Evolutionary conservation across 2,113 vertebrate genomes (phyloP).

Genomic region (Crotophaga sulcirostris): DNA sequence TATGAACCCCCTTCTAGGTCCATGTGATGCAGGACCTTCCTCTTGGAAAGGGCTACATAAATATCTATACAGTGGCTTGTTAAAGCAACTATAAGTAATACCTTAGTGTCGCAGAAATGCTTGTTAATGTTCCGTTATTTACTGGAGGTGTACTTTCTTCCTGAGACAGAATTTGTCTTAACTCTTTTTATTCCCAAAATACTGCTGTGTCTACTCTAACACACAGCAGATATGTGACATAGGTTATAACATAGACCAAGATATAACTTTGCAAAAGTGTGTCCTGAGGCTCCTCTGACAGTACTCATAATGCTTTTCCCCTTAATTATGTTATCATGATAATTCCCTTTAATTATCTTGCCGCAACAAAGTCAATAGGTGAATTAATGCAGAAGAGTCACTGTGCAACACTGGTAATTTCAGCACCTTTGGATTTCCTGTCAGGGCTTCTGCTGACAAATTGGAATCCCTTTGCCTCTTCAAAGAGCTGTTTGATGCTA

Average conservation of each 20-base stretch:
- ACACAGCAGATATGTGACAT: accelerated
- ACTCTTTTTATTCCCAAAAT: neutral
- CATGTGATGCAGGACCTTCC: neutral
- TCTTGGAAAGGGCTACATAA: neutral
- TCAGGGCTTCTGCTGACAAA: neutral
- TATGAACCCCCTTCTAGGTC: accelerated
- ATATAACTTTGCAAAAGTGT: neutral
- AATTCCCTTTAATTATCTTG: constrained; percentile 42
- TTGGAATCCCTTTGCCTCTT: neutral
- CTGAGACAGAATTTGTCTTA: neutral
- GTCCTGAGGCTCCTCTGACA: neutral
- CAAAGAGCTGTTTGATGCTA: neutral
- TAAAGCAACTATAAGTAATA: constrained; percentile 38
- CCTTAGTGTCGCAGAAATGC: neutral
- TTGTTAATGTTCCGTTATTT: neutral
- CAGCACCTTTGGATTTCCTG: neutral
- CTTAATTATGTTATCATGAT: constrained; percentile 27
- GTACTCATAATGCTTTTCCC: neutral
- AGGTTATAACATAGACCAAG: neutral
- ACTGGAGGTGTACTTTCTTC: neutral
- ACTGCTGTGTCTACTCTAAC: accelerated
- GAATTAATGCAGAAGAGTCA: neutral
- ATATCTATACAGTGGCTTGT: neutral
- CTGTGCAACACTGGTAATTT: neutral
- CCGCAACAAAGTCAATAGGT: neutral